phyloP scores from a whole-genome alignment of 2,797 vertebrate species.

The Oreortyx pictus region DNA sequence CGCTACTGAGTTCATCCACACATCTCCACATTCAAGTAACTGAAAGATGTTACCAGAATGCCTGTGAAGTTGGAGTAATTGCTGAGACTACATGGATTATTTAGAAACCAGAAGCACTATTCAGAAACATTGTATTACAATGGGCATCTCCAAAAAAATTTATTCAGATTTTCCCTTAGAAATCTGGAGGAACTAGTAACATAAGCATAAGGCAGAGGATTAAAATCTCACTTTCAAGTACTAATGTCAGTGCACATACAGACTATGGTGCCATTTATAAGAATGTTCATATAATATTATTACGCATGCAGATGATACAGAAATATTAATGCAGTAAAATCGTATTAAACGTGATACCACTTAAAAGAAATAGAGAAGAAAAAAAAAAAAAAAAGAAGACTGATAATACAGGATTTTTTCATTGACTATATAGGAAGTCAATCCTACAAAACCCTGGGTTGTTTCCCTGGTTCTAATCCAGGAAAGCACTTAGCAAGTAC shows the following conservation, averaged over 20 bases:
- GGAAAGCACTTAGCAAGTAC: neutral
- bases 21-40: neutral
- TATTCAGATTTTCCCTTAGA: neutral
- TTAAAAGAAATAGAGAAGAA: neutral
- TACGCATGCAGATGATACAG: neutral
- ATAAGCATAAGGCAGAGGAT: neutral
- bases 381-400: neutral
- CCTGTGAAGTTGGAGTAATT: slow-evolving; percentile 25
- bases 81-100: neutral
- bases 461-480: neutral
- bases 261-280: neutral
- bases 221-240: neutral
- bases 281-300: neutral
- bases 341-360: neutral
- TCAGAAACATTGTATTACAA: neutral
- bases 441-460: neutral
- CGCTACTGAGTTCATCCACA: neutral
- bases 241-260: neutral
- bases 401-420: neutral
- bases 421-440: neutral
- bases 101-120: neutral
- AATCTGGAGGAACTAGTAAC: neutral
- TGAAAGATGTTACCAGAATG: slow-evolving; percentile 30
- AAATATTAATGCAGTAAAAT: neutral
- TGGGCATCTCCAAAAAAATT: neutral